Evolutionary conservation across 2,113 vertebrate genomes (phyloP).

Genomic region (Malurus cyaneus): DNA sequence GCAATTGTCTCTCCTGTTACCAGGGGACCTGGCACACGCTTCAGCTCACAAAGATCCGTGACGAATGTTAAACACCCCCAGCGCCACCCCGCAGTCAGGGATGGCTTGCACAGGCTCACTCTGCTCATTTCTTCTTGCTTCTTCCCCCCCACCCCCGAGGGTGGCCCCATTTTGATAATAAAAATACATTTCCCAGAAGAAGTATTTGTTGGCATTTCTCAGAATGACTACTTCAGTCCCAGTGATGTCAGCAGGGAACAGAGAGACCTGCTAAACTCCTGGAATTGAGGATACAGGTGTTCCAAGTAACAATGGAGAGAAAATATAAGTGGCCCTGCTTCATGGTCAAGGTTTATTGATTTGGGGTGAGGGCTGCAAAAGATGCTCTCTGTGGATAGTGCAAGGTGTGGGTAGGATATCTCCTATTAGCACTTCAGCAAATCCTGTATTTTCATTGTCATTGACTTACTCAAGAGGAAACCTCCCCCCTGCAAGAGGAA

Average conservation of each 20-base stretch:
- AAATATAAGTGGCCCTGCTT: not conserved
- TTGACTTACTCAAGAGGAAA: not conserved
- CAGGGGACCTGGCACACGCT: slow-evolving; percentile 56
- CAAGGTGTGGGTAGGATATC: not conserved
- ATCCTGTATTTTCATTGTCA: not conserved
- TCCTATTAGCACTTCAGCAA: not conserved
- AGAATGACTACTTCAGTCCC: not conserved
- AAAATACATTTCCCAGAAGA: slow-evolving; percentile 55
- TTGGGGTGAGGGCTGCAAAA: not conserved
- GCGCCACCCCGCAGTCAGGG: slow-evolving; percentile 17
- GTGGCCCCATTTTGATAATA: slow-evolving; percentile 41
- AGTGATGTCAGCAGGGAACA: not conserved
- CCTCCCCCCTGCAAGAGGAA: not conserved
- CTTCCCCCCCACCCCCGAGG: not conserved
- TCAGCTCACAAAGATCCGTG: slow-evolving; percentile 46
- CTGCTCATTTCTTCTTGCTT: slow-evolving; percentile 49
- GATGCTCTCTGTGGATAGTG: not conserved
- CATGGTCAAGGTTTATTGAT: not conserved
- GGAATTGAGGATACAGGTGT: not conserved
- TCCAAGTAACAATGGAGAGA: not conserved
- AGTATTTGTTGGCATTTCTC: slow-evolving; percentile 39
- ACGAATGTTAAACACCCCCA: slow-evolving; percentile 45
- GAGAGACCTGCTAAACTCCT: slow-evolving; percentile 27
- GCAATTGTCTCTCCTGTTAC: slow-evolving; percentile 51
- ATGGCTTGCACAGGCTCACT: slow-evolving; percentile 36